phyloP scores from a whole-genome alignment of 2,797 vertebrate genomes.

The Sebastes dallii region DNA sequence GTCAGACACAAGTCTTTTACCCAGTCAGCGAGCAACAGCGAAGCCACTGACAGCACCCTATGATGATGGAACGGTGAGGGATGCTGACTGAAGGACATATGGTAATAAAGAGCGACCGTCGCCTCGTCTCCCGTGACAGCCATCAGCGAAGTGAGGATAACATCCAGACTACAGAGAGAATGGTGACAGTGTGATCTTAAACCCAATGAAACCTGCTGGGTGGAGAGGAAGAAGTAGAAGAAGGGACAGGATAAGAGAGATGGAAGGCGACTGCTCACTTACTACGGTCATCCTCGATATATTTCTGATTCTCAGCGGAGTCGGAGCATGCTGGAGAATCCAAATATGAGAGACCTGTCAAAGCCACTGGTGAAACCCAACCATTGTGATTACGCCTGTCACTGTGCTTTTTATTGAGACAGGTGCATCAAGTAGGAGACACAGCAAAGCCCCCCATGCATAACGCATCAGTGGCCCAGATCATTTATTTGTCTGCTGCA shows the following conservation, averaged over 20 bases:
- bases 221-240: not conserved
- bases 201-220: not conserved
- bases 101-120: conserved; percentile 27
- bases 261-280: not conserved
- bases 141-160: conserved; percentile 7
- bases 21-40: not conserved
- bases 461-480: conserved; percentile 2
- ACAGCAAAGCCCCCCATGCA: not conserved
- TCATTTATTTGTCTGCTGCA: not conserved
- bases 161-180: conserved; percentile 3
- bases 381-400: not conserved
- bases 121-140: conserved; percentile 1
- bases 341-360: conserved; percentile 8
- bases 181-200: not conserved
- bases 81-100: conserved; percentile 32
- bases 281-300: not conserved
- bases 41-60: not conserved
- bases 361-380: not conserved
- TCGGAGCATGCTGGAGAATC: not conserved
- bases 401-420: not conserved
- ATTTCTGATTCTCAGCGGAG: not conserved
- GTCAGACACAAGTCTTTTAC: not conserved
- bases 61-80: not conserved
- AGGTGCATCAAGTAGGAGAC: not conserved
- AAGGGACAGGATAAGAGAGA: not conserved